Base-by-base conservation (phyloP, 2,888 invertebrate genomes). In the Tetropium fuscum region DNA sequence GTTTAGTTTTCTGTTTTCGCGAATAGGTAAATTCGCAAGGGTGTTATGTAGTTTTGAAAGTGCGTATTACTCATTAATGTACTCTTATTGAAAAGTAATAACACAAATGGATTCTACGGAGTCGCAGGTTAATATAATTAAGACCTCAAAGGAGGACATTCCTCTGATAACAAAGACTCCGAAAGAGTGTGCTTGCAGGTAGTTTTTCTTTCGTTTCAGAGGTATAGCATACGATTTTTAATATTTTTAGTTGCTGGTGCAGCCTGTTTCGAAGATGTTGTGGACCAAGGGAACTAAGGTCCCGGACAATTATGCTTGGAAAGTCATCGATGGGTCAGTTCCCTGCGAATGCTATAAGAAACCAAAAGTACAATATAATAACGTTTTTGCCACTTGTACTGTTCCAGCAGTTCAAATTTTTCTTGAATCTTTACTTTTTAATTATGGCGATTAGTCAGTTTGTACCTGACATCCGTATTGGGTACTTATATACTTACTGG, bases 401-500 rank as follows among this genome's bases (percentile, higher is more conserved):
- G 64, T 99, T 92, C 84, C 97, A 99, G 83, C 99, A 99, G 84
- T 99, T 99, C 85, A 93, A 96, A 74, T 98, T 98, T 84, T 99
- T 99, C 83, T 86, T 99, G 68, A 99, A 99, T 84, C 83, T 99
- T 58, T 99, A 98, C 82, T 99, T 99, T 83, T 85, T 99, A 69
- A 87, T 98, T 58, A 98, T 99, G 98, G 98, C 99, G 0, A 86
- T 93, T 53, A 97, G 97, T 76, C 99, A 99, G 84, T 98, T 99
- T 83, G 94, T 99, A 78, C 96, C 97, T 16, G 95, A 95, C 75
- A 92, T 99, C 69, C 87, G 95, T 72, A 96, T 99, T 75, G 98
- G 99, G 1, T 97, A 97, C 80, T 87, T 98, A 38, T 99, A 98
- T 82, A 99, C 99, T 0, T 99, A 99, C 82, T 99, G 99, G 99